A percentile compares a stretch with the other conserved stretches of the same genome.
These are phyloP conservation scores for Ormia ochracea DNA, from an alignment of 2,888 invertebrate species.

Conservation along the genomic window DNA sequence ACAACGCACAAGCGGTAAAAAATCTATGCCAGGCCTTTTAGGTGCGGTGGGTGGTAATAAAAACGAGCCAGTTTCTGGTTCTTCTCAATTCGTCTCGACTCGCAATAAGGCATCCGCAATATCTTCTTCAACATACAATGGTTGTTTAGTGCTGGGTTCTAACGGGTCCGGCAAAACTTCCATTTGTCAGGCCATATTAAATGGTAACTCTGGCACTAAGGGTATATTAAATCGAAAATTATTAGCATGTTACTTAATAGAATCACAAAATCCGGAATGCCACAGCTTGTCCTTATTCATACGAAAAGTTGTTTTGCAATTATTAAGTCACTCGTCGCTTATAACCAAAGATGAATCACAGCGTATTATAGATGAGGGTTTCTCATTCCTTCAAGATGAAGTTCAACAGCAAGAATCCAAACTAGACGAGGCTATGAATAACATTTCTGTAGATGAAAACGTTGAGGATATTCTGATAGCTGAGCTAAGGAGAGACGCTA, in stretches of 20 bases:
- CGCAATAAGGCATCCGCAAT: conserved; percentile 73
- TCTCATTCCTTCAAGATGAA: conserved; percentile 73
- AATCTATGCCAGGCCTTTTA: conserved; percentile 75
- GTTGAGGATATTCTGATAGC: conserved; percentile 75
- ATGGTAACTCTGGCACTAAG: conserved; percentile 76
- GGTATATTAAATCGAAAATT: conserved; percentile 82
- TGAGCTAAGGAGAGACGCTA: conserved; percentile 72
- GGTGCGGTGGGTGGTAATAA: conserved; percentile 58
- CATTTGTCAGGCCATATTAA: conserved; percentile 84
- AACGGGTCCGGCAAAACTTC: conserved; percentile 97
- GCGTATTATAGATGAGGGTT: conserved; percentile 72
- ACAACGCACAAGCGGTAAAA: conserved; percentile 88
- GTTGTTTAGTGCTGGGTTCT: conserved; percentile 91
- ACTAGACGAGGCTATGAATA: conserved; percentile 72
- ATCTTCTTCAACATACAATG: conserved; percentile 79
- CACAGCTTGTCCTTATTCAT: conserved; percentile 91
- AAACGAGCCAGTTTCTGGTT: conserved; percentile 63
- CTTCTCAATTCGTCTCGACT: conserved; percentile 69
- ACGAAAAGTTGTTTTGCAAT: conserved; percentile 88
- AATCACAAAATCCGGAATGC: conserved; percentile 90
- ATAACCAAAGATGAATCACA: conserved; percentile 72
- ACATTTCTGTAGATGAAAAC: conserved; percentile 73
- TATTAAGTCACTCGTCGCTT: conserved; percentile 83
- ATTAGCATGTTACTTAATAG: conserved; percentile 91
- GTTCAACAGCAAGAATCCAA: conserved; percentile 74